Evolutionary conservation across 2,113 vertebrate genomes (phyloP).

Genomic region (Menidia beryllina): DNA sequence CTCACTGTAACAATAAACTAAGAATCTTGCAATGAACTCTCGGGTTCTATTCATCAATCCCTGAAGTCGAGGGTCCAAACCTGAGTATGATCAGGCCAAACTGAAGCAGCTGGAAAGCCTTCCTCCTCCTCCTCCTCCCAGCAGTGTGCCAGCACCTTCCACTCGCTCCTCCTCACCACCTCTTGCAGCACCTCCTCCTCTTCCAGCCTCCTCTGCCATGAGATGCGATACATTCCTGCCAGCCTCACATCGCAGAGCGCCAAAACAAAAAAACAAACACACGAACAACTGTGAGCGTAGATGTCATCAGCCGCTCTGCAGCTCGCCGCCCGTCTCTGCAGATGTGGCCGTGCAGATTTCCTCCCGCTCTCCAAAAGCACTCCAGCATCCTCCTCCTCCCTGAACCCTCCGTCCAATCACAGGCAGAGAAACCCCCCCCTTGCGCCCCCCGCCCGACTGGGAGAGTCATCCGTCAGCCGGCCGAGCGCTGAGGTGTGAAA

Average conservation of each 20-base stretch:
- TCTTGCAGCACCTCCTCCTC: slow-evolving; percentile 72
- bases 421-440: slow-evolving; percentile 42
- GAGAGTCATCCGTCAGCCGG: slow-evolving; percentile 87
- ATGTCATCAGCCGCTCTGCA: slow-evolving; percentile 60
- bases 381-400: slow-evolving; percentile 12
- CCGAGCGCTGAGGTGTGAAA: slow-evolving; percentile 87
- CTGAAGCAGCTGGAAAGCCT: slow-evolving; percentile 81
- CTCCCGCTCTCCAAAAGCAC: slow-evolving; percentile 53
- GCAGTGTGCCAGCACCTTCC: slow-evolving; percentile 74
- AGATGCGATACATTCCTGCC: slow-evolving; percentile 72
- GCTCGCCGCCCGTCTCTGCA: slow-evolving; percentile 24
- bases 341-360: slow-evolving; percentile 44
- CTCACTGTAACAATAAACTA: too few species aligned
- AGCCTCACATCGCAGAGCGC: background rate
- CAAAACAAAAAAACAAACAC: background rate
- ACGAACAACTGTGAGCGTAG: slow-evolving; percentile 43
- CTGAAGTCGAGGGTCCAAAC: too few species aligned
- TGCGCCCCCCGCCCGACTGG: slow-evolving; percentile 60
- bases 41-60: too few species aligned
- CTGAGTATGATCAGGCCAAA: background rate
- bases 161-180: slow-evolving; percentile 76
- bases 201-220: slow-evolving; percentile 69
- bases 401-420: slow-evolving; percentile 64
- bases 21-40: too few species aligned
- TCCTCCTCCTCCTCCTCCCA: slow-evolving; percentile 54